Conservation (phyloP, 2,888 invertebrate genomes). For the Cheilosia vernalis region DNA sequence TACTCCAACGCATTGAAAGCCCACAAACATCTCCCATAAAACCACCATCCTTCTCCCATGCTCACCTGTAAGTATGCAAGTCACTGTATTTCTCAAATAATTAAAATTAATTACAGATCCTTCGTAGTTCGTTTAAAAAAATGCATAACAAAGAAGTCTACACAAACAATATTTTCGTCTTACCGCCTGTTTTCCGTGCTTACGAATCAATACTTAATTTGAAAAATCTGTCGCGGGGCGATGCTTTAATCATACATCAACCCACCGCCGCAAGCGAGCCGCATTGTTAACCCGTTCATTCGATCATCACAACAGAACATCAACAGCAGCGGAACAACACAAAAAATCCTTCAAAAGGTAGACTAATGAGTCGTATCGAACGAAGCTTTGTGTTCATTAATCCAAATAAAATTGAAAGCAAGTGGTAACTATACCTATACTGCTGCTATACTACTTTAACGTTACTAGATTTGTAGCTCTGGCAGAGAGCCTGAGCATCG, state of each 20-base stretch:
- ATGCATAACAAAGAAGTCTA: constrained; percentile 21
- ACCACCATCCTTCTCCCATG: no score
- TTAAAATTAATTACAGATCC: constrained; percentile 67
- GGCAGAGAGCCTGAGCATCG: not conserved
- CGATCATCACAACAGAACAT: constrained; percentile 40
- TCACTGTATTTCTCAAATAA: constrained; percentile 12
- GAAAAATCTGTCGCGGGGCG: constrained; percentile 28
- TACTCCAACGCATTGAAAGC: no score
- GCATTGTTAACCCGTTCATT: constrained; percentile 60
- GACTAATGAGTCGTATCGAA: constrained; percentile 75
- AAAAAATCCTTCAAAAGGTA: constrained; percentile 73
- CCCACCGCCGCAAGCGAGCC: constrained; percentile 10
- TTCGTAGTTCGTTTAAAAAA: constrained; percentile 5
- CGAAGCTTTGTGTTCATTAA: constrained; percentile 75
- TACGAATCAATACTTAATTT: constrained; percentile 48
- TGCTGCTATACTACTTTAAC: constrained; percentile 11
- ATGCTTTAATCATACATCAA: constrained; percentile 63
- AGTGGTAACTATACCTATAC: constrained; percentile 63
- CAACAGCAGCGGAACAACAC: constrained; percentile 39
- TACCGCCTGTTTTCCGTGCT: not conserved
- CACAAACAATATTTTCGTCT: constrained; percentile 31
- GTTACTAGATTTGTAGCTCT: not conserved
- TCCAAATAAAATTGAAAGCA: constrained; percentile 75
- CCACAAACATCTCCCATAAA: no score
- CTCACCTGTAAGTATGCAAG: no score